These are phyloP conservation scores for Scarus forsteni DNA, from an alignment of 2,797 vertebrate genomes.

Conservation along the genomic window DNA sequence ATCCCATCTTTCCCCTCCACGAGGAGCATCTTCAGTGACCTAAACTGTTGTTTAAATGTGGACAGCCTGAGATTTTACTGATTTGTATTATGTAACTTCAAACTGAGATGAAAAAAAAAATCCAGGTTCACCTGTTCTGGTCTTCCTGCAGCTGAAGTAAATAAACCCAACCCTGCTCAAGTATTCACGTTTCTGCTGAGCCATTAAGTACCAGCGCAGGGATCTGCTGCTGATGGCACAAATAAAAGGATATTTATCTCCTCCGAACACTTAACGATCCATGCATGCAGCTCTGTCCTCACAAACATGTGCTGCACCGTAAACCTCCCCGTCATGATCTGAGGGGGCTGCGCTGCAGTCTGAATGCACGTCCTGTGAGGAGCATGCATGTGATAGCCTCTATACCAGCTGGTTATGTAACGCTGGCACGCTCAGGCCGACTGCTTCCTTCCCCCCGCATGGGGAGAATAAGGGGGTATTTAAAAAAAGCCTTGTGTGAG, in stretches of 20 bases:
- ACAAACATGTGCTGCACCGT: slow-evolving; percentile 11
- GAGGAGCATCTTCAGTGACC: no score
- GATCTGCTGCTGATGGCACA: neutral
- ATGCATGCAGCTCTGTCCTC: neutral
- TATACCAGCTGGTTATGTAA: slow-evolving; percentile 63
- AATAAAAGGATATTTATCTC: neutral
- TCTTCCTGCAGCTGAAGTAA: neutral
- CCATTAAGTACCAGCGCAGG: neutral
- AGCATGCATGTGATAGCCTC: slow-evolving; percentile 61
- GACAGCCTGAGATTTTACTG: no score
- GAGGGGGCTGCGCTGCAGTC: slow-evolving; percentile 18
- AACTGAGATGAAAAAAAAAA: no score
- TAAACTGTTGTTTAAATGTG: no score
- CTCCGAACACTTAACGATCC: no score
- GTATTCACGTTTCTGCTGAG: neutral
- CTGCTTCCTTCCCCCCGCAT: slow-evolving; percentile 28
- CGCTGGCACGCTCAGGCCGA: slow-evolving; percentile 24
- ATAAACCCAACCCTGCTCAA: neutral
- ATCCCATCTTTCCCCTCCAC: no score
- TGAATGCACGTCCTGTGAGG: slow-evolving; percentile 43
- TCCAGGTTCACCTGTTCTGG: neutral
- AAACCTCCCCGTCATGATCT: slow-evolving; percentile 18
- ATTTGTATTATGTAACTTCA: no score
- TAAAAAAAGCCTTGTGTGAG: slow-evolving; percentile 52
- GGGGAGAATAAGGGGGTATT: slow-evolving; percentile 28